Conservation (phyloP, 2,888 invertebrate genomes). For the Drosophila kambysellisi region DNA sequence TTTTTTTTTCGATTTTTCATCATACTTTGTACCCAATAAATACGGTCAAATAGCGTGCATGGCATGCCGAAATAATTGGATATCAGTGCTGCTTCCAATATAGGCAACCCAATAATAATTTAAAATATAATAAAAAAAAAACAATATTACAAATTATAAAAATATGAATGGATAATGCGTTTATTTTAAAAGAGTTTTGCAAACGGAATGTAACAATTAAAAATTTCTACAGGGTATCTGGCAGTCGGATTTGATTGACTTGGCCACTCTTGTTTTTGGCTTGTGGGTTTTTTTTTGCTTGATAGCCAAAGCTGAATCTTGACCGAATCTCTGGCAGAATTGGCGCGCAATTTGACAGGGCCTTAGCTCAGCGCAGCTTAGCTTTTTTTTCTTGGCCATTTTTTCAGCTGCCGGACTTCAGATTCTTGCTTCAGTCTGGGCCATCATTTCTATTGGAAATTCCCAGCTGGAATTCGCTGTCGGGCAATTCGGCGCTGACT, state of each 20-base stretch:
- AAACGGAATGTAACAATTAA: neutral
- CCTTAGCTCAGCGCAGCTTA: constrained; percentile 18
- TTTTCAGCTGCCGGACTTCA: constrained; percentile 46
- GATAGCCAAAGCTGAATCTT: constrained; percentile 47
- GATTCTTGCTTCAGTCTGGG: constrained; percentile 26
- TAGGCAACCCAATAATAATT: neutral
- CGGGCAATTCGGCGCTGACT: constrained; percentile 41
- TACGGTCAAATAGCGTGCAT: neutral
- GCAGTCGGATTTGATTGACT: neutral
- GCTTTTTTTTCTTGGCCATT: constrained; percentile 22
- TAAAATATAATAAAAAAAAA: neutral
- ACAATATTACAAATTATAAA: no score
- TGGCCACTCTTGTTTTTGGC: constrained; percentile 14
- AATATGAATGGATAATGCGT: no score
- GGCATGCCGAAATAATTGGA: neutral
- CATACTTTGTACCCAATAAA: constrained; percentile 2
- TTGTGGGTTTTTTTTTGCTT: constrained; percentile 33
- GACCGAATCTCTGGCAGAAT: constrained; percentile 68
- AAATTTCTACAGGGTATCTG: constrained; percentile 3
- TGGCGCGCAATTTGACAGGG: constrained; percentile 80
- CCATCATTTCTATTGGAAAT: constrained; percentile 64
- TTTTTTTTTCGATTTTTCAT: constrained; percentile 15
- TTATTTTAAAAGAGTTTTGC: neutral
- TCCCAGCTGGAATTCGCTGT: constrained; percentile 32
- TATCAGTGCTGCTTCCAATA: neutral